phyloP scores from a whole-genome alignment of 1,140 invertebrate genomes.

The Palaemon carinicauda region DNA sequence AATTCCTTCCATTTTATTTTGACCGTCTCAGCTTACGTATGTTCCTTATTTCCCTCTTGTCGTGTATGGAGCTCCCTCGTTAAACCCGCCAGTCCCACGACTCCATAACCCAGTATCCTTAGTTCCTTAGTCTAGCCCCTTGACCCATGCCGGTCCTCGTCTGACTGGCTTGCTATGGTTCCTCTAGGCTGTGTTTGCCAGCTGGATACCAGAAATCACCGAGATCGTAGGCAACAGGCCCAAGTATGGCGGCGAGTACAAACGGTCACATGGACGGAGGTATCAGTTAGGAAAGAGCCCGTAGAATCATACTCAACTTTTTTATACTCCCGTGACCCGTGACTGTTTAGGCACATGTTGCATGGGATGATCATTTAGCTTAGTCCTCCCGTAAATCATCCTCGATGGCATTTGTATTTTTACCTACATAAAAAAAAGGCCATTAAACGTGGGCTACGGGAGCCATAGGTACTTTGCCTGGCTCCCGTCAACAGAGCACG shows the following conservation, averaged over 20 bases:
- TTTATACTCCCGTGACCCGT: conserved; percentile 50
- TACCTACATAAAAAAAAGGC: conserved; percentile 34
- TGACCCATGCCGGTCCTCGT: conserved; percentile 48
- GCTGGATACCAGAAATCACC: conserved; percentile 99
- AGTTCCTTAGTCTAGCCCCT: conserved; percentile 35
- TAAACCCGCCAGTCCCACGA: conserved; percentile 7
- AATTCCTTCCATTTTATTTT: too few species aligned
- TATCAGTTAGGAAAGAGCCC: conserved; percentile 68
- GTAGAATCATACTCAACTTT: conserved; percentile 50
- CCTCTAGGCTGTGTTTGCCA: conserved; percentile 94
- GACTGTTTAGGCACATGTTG: conserved; percentile 55
- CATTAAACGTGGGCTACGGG: conserved; percentile 48
- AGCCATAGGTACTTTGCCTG: conserved; percentile 36
- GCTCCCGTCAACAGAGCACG: conserved; percentile 50
- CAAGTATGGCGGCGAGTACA: conserved; percentile 92
- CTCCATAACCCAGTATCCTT: conserved; percentile 22
- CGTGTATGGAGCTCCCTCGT: not conserved
- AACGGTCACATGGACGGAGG: conserved; percentile 86
- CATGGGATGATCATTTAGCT: conserved; percentile 55
- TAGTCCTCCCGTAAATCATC: conserved; percentile 53
- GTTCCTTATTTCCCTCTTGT: not conserved
- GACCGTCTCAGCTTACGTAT: too few species aligned
- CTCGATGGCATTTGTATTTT: conserved; percentile 51
- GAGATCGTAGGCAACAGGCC: conserved; percentile 96
- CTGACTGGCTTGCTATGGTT: conserved; percentile 60